Base-by-base conservation (phyloP, 2,113 vertebrate genomes). In the Neotoma lepida region DNA sequence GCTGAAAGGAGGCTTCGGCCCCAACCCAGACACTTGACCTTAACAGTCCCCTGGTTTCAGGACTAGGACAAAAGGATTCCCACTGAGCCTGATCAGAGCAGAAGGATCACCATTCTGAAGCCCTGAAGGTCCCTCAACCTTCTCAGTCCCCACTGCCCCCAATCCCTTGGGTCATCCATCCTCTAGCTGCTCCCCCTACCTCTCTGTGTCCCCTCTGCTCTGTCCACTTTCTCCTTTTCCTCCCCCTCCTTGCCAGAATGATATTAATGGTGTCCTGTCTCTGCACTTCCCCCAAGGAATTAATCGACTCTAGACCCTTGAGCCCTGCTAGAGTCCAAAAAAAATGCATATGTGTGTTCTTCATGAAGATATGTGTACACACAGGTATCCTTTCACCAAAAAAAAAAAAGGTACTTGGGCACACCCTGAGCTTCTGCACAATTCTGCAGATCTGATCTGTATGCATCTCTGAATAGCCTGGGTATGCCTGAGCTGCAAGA, bases 221-320 rank as follows among this genome's bases (percentile, higher is more conserved):
- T 49, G 4, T 30, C 66, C 54, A 10, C 54, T 10, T 28, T 6
- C 41, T 68, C 51, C 64, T 58, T 73, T 70, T 12, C 12, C 68
- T 76, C 22, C 0, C 81, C 91, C 78, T 66, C 51, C 92, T 87
- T 74, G 80, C 88, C 49, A 10, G 92, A 88, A 96, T 20, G 28
- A 86, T 94, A 94, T 94, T 96, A 97, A 98, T 97, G 90, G 91
- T 95, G 35, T 89, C 95, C 89, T 41, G 61, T n/a, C 93, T 96
- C 89, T 54, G 90, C 71, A 63, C n/a, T 49, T 96, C 86, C 94
- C 80, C 8, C 1, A 41, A 92, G 94, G 97, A 91, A 93, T 97
- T 96, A 96, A 92, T 88, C 94, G 78, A 91, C 80, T 93, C 90
- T 56, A 94, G 77, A n/a, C 46, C 86, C 54, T 33, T 0, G 0